Evolutionary conservation across 2,797 vertebrate genomes (phyloP).

Genomic region (Chiloscyllium punctatum): DNA sequence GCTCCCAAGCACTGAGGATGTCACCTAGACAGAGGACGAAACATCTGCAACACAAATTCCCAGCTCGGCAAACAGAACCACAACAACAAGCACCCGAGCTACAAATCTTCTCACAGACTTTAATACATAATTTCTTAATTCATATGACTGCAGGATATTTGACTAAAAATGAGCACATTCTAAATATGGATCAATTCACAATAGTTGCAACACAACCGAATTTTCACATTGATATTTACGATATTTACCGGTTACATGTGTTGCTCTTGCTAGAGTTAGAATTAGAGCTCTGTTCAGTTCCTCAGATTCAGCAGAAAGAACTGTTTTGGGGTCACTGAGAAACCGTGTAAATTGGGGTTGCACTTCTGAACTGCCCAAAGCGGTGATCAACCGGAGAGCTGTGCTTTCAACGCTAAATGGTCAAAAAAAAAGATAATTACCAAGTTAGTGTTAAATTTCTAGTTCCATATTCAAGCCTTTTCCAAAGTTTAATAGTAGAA

Average conservation of each 20-base stretch:
- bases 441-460: not conserved
- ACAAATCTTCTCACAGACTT: too few species aligned
- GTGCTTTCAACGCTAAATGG: slow-evolving; percentile 85
- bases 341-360: slow-evolving; percentile 96
- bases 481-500: not conserved
- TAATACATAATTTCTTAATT: not conserved
- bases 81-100: too few species aligned
- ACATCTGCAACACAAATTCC: too few species aligned
- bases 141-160: not conserved
- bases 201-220: not conserved
- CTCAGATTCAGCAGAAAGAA: slow-evolving; percentile 90
- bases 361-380: slow-evolving; percentile 90
- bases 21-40: too few species aligned
- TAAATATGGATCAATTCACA: not conserved
- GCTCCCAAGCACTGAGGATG: too few species aligned
- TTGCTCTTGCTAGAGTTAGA: slow-evolving; percentile 89
- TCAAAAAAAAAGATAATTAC: slow-evolving; percentile 19
- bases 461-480: not conserved
- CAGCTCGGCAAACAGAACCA: too few species aligned
- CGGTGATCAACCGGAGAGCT: slow-evolving; percentile 87
- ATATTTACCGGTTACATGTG: slow-evolving; percentile 83
- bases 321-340: slow-evolving; percentile 91
- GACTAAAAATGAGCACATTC: not conserved
- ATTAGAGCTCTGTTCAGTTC: slow-evolving; percentile 94
- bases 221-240: slow-evolving; percentile 51